phyloP scores from a whole-genome alignment of 64 coral and sea anemone genomes.

The Montipora efflorescens region DNA sequence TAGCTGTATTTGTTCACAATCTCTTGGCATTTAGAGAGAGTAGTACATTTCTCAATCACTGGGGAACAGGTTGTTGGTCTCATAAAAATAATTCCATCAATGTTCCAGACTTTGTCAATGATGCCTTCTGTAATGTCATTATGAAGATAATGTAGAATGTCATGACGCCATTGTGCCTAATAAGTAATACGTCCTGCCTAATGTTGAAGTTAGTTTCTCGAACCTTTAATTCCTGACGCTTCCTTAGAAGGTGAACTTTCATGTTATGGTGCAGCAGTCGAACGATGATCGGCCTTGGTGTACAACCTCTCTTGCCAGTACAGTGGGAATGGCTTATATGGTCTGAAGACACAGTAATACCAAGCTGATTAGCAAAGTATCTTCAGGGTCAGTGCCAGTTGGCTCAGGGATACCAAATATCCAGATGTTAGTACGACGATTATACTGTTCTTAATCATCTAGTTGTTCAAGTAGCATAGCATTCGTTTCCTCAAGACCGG shows the following conservation, averaged over 20 bases:
- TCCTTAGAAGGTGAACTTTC: slow-evolving; percentile 48
- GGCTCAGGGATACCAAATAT: slow-evolving; percentile 42
- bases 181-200: slow-evolving; percentile 11
- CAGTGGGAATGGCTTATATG: slow-evolving; percentile 58
- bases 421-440: slow-evolving; percentile 51
- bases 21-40: not conserved
- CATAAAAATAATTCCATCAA: not conserved
- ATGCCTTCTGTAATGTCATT: not conserved
- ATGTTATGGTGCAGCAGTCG: slow-evolving; percentile 43
- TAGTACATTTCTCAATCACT: not conserved
- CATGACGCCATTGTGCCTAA: slow-evolving; percentile 2
- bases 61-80: not conserved
- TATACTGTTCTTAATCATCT: slow-evolving; percentile 42
- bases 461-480: slow-evolving; percentile 26
- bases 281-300: slow-evolving; percentile 31
- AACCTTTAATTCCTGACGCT: slow-evolving; percentile 22
- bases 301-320: slow-evolving; percentile 13
- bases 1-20: not conserved
- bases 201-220: slow-evolving; percentile 21
- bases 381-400: slow-evolving; percentile 44
- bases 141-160: slow-evolving; percentile 35
- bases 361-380: slow-evolving; percentile 44
- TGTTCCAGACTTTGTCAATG: not conserved
- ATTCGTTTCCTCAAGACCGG: slow-evolving; percentile 38
- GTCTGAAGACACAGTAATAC: slow-evolving; percentile 43